Conservation (phyloP, 1,140 invertebrate species). For the Drosophila seguyi region DNA sequence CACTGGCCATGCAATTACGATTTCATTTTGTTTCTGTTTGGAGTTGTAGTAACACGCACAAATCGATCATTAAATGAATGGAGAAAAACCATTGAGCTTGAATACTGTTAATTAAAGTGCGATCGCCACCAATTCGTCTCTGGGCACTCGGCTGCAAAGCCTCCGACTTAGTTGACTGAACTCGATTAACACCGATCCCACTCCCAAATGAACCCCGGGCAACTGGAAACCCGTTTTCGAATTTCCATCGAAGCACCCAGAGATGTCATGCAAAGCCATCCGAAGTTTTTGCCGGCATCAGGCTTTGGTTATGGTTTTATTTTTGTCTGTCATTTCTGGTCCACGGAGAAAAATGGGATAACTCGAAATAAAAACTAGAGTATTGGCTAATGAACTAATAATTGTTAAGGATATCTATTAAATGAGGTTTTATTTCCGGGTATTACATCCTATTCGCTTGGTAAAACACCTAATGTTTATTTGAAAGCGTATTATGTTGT, state of each 20-base stretch:
- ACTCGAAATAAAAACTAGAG: neutral
- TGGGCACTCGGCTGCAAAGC: constrained; percentile 5
- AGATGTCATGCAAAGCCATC: constrained; percentile 16
- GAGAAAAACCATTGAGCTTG: constrained; percentile 5
- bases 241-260: constrained; percentile 21
- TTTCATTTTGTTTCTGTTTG: neutral
- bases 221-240: constrained; percentile 35
- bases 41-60: constrained; percentile 6
- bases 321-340: constrained; percentile 25
- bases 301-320: constrained; percentile 12
- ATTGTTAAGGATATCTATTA: neutral
- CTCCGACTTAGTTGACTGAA: constrained; percentile 39
- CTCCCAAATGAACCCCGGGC: constrained; percentile 25
- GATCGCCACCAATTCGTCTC: constrained; percentile 12
- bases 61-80: constrained; percentile 1
- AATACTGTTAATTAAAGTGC: constrained; percentile 4
- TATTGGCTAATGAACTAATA: too few species aligned
- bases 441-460: neutral
- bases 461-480: neutral
- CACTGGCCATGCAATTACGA: neutral
- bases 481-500: neutral
- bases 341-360: neutral
- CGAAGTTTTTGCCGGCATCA: constrained; percentile 26
- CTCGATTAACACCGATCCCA: constrained; percentile 29
- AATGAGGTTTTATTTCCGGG: neutral